A percentile compares a stretch with the other conserved stretches of the same genome.
These are phyloP conservation scores for Ennomos fuscantarius DNA, from an alignment of 2,888 invertebrate genomes.

Conservation along the genomic window DNA sequence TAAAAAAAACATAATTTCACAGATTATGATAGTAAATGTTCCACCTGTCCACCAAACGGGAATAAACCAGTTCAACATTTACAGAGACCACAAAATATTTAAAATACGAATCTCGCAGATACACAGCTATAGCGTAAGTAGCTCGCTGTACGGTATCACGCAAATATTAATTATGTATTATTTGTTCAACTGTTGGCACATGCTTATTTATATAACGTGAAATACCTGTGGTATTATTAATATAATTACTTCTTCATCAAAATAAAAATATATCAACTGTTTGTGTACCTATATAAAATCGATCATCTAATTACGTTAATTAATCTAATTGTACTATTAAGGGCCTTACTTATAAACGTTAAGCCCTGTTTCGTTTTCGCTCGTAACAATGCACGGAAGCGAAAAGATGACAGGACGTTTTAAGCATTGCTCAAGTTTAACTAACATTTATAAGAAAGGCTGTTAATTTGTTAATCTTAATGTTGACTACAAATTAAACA, in stretches of 20 bases:
- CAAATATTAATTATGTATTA: neutral
- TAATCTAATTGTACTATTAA: conserved; percentile 12
- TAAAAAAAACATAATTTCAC: no score
- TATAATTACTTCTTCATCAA: conserved; percentile 13
- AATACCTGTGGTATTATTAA: conserved; percentile 14
- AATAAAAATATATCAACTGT: conserved; percentile 21
- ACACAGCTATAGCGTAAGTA: neutral
- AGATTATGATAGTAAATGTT: no score
- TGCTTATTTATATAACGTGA: conserved; percentile 2
- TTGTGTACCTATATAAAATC: conserved; percentile 20
- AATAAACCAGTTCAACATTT: neutral
- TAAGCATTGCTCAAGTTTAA: no score
- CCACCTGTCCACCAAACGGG: no score
- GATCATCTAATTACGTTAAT: conserved; percentile 25
- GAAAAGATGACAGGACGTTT: no score
- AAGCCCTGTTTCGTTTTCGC: neutral
- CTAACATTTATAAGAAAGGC: no score
- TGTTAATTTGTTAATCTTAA: no score
- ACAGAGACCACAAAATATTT: neutral
- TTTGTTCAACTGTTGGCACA: conserved; percentile 16
- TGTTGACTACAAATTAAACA: no score
- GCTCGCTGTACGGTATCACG: neutral
- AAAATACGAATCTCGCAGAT: neutral
- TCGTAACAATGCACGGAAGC: no score
- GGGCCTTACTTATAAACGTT: conserved; percentile 4